Percentiles rank a stretch among this genome's conserved stretches.
These are phyloP conservation scores for Junco hyemalis DNA, from an alignment of 2,113 vertebrate genomes.

Conservation along the genomic window DNA sequence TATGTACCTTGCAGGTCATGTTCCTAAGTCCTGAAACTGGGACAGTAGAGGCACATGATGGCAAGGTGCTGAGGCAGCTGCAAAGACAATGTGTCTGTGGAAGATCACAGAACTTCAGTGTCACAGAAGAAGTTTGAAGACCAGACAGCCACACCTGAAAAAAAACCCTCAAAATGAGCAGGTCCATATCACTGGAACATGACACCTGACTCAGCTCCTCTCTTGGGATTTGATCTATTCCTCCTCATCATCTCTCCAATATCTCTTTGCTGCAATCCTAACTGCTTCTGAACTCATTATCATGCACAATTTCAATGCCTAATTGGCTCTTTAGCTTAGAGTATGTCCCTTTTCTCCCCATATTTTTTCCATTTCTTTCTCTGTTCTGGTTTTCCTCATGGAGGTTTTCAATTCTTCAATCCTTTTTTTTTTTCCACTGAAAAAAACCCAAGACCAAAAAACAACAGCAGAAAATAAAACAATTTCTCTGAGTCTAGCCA, in stretches of 20 bases:
- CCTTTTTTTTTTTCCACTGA: not conserved
- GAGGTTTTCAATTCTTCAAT: not conserved
- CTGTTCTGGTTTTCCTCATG: not conserved
- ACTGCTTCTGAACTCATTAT: not conserved
- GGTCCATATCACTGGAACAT: not conserved
- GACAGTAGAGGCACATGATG: rapidly evolving
- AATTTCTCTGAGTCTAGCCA: not conserved
- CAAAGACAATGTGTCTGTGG: rapidly evolving
- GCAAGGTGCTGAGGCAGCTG: not conserved
- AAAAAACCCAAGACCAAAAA: not conserved
- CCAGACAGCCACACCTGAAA: not conserved
- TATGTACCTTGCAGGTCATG: rapidly evolving
- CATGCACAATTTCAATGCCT: not conserved
- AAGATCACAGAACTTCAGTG: not conserved
- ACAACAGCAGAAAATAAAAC: not conserved
- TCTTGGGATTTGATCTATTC: not conserved
- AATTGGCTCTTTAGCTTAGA: not conserved
- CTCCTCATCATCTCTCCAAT: not conserved
- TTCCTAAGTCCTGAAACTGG: not conserved
- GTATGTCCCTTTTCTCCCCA: not conserved
- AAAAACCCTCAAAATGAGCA: not conserved
- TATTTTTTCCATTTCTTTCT: not conserved
- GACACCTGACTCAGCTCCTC: not conserved
- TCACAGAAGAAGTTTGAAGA: not conserved
- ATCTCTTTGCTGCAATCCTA: not conserved